Base-by-base conservation (phyloP, 1,140 invertebrate genomes). In the Drosophila ironensis region DNA sequence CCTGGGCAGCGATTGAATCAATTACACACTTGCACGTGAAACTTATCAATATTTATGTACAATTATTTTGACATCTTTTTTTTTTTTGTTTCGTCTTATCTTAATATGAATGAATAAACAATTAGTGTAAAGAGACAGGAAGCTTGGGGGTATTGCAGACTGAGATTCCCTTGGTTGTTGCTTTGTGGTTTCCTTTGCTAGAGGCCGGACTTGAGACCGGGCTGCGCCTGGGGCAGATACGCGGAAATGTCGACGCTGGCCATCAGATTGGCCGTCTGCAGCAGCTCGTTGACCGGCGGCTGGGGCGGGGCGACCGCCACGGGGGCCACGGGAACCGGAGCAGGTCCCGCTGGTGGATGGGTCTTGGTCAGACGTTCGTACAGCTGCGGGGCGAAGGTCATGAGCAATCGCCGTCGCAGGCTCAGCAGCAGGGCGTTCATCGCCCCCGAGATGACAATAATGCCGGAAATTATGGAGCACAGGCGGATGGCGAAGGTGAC, bases 391-490 rank as follows among this genome's bases (percentile, higher is more conserved):
- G 76, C 73, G 51, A 87, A 77, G 0, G 35, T 45, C 1, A 41
- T 45, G 12, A 87, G 42, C 35, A 87, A 44, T 4, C 60, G 72
- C 1, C 82, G 63, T 9, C 73, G 76, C 0, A 71, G 0, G 16
- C 41, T 24, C 7, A 87, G 1, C 0, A 87, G 50, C 0, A 87
- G 12, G 2, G 64, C 42, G 19, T 82, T 86, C 0, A 80, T 48
- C 1, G 50, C 72, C 92, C 95, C 94, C 87, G 94, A 93, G 64
- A 96, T 95, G 28, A 97, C 94, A 92, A 97, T 98, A 75, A 98
- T 94, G 33, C 98, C 97, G 61, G 97, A 96, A 63, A 98, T 93
- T 40, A 97, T 94, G 4, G 96, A 96, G 92, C 96, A 97, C 3
- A 98, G 90, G 80, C 96, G 93, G 14, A 98, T 93, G 35, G 96